phyloP scores from a whole-genome alignment of 2,888 invertebrate species.

The Fragum whitleyi region DNA sequence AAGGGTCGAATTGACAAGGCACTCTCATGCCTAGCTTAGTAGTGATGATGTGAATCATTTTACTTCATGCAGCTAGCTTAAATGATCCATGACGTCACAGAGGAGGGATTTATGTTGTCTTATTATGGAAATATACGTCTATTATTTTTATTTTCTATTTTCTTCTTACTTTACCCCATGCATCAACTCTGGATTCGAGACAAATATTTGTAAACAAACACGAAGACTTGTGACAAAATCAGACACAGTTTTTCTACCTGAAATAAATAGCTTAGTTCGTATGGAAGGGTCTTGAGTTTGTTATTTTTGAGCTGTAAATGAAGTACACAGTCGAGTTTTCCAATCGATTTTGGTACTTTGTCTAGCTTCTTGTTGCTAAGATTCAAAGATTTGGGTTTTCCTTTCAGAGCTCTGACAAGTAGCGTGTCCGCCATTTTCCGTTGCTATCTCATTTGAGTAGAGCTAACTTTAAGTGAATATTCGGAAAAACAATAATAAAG shows the following conservation, averaged over 20 bases:
- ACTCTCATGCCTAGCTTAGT: too few relatives aligned
- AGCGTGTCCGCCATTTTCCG: constrained; percentile 82
- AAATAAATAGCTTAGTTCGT: constrained; percentile 78
- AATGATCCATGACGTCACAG: too few relatives aligned
- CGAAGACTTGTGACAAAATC: neutral
- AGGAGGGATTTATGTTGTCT: too few relatives aligned
- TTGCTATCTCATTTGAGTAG: constrained; percentile 40
- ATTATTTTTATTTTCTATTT: too few relatives aligned
- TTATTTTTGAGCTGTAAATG: constrained; percentile 81
- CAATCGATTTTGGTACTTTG: constrained; percentile 80
- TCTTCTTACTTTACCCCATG: too few relatives aligned
- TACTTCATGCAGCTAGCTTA: too few relatives aligned
- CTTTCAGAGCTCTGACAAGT: constrained; percentile 78
- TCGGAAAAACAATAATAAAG: neutral
- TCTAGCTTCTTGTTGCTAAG: constrained; percentile 82
- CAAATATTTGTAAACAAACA: constrained; percentile 2
- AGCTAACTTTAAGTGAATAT: neutral
- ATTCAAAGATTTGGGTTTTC: constrained; percentile 81
- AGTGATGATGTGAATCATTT: too few relatives aligned
- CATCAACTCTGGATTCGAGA: too few relatives aligned
- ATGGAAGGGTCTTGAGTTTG: constrained; percentile 77
- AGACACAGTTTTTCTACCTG: constrained; percentile 71
- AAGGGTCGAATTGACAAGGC: too few relatives aligned
- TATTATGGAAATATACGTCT: too few relatives aligned
- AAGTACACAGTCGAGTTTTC: constrained; percentile 77